These are phyloP conservation scores for Chionomys nivalis DNA, from an alignment of 2,113 vertebrate species.

Conservation along the genomic window DNA sequence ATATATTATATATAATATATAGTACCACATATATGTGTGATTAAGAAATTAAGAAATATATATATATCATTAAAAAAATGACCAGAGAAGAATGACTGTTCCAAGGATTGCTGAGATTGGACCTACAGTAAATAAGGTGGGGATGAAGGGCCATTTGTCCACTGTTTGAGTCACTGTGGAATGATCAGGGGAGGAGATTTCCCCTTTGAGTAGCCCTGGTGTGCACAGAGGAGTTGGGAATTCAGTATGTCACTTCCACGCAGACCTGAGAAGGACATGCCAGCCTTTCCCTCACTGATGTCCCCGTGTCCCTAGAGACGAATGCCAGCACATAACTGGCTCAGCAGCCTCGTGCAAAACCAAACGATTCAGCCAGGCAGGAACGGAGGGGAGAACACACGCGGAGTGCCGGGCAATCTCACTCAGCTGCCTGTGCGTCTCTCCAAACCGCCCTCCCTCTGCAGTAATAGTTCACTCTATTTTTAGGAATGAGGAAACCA, in stretches of 20 bases:
- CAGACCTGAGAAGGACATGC: neutral
- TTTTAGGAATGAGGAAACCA: neutral
- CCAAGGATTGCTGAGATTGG: neutral
- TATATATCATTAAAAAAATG: neutral
- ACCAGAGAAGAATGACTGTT: neutral
- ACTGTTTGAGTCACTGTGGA: neutral
- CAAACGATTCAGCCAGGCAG: neutral
- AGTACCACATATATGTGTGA: too few relatives aligned
- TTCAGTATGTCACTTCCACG: neutral
- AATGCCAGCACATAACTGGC: neutral
- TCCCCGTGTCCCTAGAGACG: neutral
- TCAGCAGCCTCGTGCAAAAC: neutral
- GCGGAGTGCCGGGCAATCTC: neutral
- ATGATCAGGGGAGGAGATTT: neutral
- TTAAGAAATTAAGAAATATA: neutral
- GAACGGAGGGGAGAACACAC: conserved; percentile 6
- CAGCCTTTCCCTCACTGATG: neutral
- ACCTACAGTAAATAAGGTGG: conserved; percentile 17
- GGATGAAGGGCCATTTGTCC: neutral
- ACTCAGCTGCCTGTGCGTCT: conserved; percentile 20
- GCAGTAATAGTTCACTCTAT: neutral
- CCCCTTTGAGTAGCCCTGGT: neutral
- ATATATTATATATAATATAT: neutral
- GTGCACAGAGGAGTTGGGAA: neutral
- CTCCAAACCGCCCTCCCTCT: neutral